Conservation (phyloP, 2,888 invertebrate genomes). For the Phaonia tiefii region DNA sequence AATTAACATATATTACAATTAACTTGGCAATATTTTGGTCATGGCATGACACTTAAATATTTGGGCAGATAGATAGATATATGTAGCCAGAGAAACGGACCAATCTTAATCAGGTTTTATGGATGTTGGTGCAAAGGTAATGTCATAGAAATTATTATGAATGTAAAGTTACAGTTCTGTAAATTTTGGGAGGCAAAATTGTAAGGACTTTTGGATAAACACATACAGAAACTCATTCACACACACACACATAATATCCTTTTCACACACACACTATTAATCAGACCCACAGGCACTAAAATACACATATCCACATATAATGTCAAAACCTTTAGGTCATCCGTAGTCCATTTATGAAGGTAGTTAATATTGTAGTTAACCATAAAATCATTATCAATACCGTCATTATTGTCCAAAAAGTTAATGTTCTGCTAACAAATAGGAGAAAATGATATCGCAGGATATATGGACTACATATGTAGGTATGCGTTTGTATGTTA, state of each 20-base stretch:
- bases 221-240: background rate
- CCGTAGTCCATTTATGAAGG: constrained; percentile 13
- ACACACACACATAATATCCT: background rate
- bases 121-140: constrained; percentile 9
- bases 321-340: background rate
- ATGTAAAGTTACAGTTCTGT: constrained; percentile 18
- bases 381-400: constrained; percentile 60
- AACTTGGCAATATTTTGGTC: constrained; percentile 28
- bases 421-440: constrained; percentile 51
- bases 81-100: background rate
- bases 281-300: background rate
- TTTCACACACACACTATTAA: background rate
- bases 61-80: background rate
- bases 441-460: constrained; percentile 1
- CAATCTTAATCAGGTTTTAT: constrained; percentile 35
- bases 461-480: background rate
- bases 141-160: background rate
- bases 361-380: constrained; percentile 42
- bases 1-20: constrained; percentile 38
- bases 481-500: background rate
- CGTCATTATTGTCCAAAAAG: constrained; percentile 55
- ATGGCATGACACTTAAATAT: constrained; percentile 1
- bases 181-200: constrained; percentile 7
- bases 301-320: no score
- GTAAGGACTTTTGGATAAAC: background rate